A percentile compares a stretch with the other conserved stretches of the same genome.
These are phyloP conservation scores for Cairina moschata DNA, from an alignment of 2,113 vertebrate species.

Conservation along the genomic window DNA sequence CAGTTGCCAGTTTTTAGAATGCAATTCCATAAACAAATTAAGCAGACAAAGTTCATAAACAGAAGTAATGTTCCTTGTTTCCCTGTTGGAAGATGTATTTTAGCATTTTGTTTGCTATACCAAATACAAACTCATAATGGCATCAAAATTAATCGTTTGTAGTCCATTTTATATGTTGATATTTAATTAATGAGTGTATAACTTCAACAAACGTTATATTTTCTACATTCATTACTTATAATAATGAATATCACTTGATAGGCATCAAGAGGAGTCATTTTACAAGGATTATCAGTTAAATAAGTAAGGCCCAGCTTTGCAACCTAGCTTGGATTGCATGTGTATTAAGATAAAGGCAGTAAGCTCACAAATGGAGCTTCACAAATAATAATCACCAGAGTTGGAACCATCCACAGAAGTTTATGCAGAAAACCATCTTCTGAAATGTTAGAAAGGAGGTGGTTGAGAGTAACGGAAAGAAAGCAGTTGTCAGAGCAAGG, in stretches of 20 bases:
- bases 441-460: background rate
- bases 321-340: background rate
- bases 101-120: slow-evolving; percentile 31
- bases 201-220: slow-evolving; percentile 17
- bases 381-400: background rate
- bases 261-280: background rate
- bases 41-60: slow-evolving; percentile 7
- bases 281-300: background rate
- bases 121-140: slow-evolving; percentile 13
- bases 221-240: slow-evolving; percentile 10
- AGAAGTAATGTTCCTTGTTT: slow-evolving; percentile 20
- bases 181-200: slow-evolving; percentile 53
- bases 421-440: background rate
- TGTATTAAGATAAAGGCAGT: background rate
- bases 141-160: slow-evolving; percentile 28
- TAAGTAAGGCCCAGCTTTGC: background rate
- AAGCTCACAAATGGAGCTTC: background rate
- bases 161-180: slow-evolving; percentile 8
- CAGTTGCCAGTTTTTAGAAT: background rate
- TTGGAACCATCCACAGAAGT: background rate
- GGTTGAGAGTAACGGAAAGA: background rate
- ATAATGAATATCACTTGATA: slow-evolving; percentile 17
- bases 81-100: background rate
- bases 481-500: background rate
- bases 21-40: slow-evolving; percentile 21